phyloP scores from a whole-genome alignment of 2,888 invertebrate species.

The Philhelius pedissequus region DNA sequence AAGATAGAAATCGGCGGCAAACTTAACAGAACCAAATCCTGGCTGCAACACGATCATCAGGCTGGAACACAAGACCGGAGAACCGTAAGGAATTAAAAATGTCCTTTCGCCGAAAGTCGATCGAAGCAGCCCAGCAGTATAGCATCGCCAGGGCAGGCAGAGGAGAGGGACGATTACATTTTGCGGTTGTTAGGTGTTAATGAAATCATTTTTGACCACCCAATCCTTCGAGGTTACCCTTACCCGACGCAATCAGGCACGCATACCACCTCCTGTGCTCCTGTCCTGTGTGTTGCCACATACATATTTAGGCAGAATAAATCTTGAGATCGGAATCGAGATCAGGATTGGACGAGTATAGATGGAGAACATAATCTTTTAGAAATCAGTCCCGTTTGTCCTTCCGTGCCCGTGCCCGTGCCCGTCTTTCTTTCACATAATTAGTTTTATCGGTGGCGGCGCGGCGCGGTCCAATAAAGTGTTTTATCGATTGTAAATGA shows the following conservation, averaged over 20 bases:
- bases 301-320: slow-evolving; percentile 5
- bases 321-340: not conserved
- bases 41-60: slow-evolving; percentile 49
- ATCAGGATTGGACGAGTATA: too few species aligned
- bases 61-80: slow-evolving; percentile 14
- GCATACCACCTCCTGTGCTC: slow-evolving; percentile 16
- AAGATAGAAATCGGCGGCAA: slow-evolving; percentile 76
- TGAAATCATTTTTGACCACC: slow-evolving; percentile 79
- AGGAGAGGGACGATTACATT: slow-evolving; percentile 42
- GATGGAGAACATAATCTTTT: slow-evolving; percentile 59
- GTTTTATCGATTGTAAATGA: slow-evolving; percentile 70
- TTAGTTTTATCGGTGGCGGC: slow-evolving; percentile 59
- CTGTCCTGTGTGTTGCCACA: slow-evolving; percentile 4
- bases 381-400: slow-evolving; percentile 46
- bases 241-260: slow-evolving; percentile 54
- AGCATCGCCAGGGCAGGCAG: not conserved
- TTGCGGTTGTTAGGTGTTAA: slow-evolving; percentile 77
- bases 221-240: slow-evolving; percentile 73
- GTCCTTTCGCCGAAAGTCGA: slow-evolving; percentile 36
- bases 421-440: slow-evolving; percentile 55
- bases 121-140: too few species aligned
- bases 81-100: slow-evolving; percentile 53
- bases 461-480: slow-evolving; percentile 67
- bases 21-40: slow-evolving; percentile 69
- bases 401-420: not conserved